Base-by-base conservation (phyloP, 2,797 vertebrate species). In the Rhodeus uyekii region DNA sequence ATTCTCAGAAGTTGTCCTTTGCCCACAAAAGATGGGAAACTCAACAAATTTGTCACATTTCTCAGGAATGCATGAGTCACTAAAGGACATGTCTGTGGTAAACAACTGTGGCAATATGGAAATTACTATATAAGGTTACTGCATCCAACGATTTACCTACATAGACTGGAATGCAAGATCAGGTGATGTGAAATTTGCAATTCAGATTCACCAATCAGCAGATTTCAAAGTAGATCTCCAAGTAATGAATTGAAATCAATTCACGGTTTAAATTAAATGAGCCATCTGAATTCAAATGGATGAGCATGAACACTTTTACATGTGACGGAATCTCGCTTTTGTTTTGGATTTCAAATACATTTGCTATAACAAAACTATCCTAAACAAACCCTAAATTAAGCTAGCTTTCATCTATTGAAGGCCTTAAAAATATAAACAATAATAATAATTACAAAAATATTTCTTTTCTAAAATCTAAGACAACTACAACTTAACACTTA, bases 31-130 rank as follows among this genome's bases (percentile, higher is more conserved):
- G n/a, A 83, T 63, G 61, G 34, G 19, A 78, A 50, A 50, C 36
- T 82, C 16, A 42, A 3, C 36, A 69, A 14, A 74, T 83, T 69
- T 8, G 13, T 82, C 61, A 64, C 8, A 60, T 32, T 42, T 75
- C 44, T 80, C 44, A 74, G 76, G 80, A 80, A 64, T 9, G 5
- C 18, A 38, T 85, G 76, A 87, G 34, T 85, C 83, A 87, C n/a
- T 29, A 50, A 24, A 74, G 7, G 22, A 53, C 29, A 81, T 29
- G 39, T 53, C 19, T 65, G 65, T 60, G 58, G 73, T 69, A 53
- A 67, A 75, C 72, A 78, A 77, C 5, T 27, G 42, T 71, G 38
- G 63, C 38, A n/a, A 58, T 19, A 61, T 68, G 34, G 68, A 86
- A 86, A 81, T 19, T 42, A 12, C 27, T 48, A 36, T 27, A 36